These are phyloP conservation scores for Octopus bimaculoides DNA, from an alignment of 1,140 invertebrate species.

Conservation along the genomic window DNA sequence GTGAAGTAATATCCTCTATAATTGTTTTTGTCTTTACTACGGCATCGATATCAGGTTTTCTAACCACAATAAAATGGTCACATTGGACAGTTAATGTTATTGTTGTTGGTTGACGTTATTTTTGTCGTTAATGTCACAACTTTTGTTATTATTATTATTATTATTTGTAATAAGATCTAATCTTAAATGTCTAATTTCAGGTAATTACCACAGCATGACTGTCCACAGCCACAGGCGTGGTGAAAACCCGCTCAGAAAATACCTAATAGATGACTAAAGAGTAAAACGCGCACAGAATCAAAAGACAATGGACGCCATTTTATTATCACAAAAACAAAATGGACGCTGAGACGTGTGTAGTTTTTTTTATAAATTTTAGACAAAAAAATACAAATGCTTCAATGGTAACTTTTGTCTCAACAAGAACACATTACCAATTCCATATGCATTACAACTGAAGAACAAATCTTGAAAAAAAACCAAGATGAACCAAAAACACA, in stretches of 20 bases:
- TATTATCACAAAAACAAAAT: too few relatives aligned
- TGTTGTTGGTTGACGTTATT: background rate
- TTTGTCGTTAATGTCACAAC: background rate
- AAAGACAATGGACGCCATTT: too few relatives aligned
- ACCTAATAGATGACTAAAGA: slow-evolving; percentile 6
- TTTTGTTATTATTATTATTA: background rate
- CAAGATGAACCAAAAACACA: too few relatives aligned
- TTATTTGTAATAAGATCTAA: background rate
- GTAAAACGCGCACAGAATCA: too few relatives aligned
- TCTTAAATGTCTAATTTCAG: background rate
- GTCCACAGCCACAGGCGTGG: background rate
- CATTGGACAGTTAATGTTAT: background rate
- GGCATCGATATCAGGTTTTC: background rate
- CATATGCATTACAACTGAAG: too few relatives aligned
- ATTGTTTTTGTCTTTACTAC: too few relatives aligned
- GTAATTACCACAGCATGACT: slow-evolving; percentile 12
- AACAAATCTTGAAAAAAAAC: too few relatives aligned
- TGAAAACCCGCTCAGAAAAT: slow-evolving; percentile 1
- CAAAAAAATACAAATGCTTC: too few relatives aligned
- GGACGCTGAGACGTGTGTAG: too few relatives aligned
- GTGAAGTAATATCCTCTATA: background rate
- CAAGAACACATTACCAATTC: too few relatives aligned
- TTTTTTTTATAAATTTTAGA: too few relatives aligned
- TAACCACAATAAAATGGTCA: background rate
- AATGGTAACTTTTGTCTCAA: too few relatives aligned